Conservation (phyloP, 2,888 invertebrate genomes). For the Aphidius colemani region DNA sequence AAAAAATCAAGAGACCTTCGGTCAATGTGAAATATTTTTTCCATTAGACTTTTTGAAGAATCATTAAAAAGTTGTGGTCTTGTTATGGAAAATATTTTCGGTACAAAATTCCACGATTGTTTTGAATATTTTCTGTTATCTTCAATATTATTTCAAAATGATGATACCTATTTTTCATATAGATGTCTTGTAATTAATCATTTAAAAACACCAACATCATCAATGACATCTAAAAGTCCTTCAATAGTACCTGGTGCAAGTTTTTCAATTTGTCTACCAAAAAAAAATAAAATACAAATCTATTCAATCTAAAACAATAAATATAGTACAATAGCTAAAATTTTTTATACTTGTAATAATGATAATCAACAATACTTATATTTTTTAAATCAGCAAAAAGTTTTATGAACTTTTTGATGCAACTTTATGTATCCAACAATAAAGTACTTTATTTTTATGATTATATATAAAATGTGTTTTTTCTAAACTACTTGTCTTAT, state of each 20-base stretch:
- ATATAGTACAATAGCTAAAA: constrained; percentile 8
- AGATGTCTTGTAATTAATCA: constrained; percentile 56
- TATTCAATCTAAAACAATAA: not conserved
- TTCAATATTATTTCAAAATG: constrained; percentile 56
- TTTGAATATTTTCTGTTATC: constrained; percentile 54
- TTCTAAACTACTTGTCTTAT: constrained; percentile 42
- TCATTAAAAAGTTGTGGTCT: constrained; percentile 48
- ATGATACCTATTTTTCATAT: constrained; percentile 57
- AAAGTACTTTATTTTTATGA: constrained; percentile 45
- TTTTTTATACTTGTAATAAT: constrained; percentile 49
- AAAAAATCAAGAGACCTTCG: constrained; percentile 42
- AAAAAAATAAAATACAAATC: constrained; percentile 2
- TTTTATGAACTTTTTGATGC: constrained; percentile 57
- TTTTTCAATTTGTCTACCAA: constrained; percentile 45
- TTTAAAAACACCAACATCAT: constrained; percentile 45
- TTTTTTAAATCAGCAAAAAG: constrained; percentile 48
- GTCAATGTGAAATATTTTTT: constrained; percentile 45
- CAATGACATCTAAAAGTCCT: constrained; percentile 39
- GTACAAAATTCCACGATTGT: constrained; percentile 55
- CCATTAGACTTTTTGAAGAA: constrained; percentile 40
- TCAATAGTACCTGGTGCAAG: constrained; percentile 43
- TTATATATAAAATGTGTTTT: constrained; percentile 50
- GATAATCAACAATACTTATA: no score
- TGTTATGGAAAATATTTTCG: constrained; percentile 53
- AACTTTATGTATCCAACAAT: constrained; percentile 58